Base-by-base conservation (phyloP, 2,113 vertebrate species). In the Spea bombifrons region DNA sequence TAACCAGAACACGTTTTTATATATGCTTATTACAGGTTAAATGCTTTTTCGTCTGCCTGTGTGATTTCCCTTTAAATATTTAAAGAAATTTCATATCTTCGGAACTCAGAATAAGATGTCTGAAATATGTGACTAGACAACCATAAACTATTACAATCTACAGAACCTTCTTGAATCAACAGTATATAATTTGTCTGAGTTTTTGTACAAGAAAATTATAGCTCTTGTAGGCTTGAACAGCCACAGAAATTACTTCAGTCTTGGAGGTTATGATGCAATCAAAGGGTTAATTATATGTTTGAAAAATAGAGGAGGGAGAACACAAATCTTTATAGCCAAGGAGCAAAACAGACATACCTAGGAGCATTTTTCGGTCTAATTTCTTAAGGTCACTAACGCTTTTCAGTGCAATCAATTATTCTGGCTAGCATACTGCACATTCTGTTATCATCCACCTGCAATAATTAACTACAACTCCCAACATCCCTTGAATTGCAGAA, bases 131-230 rank as follows among this genome's bases (percentile, higher is more conserved):
- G 75, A 77, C 66, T 63, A 77, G 75, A 77, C 75, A 71, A 63
- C 66, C 73, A 53, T 50, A 75, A 75, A 77, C 53, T 77, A 71
- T 77, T 70, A 75, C 63, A 75, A 65, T 76, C 66, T 76, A 7
- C 53, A 61, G 45, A 68, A 76, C 75, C 66, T 45, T 45, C 75
- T 76, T 66, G 55, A 46, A 69, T 68, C 75, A 69, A 50, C 55
- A 63, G 63, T 77, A 57, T 77, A 77, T 77, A 71, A 77, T 71
- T 70, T 77, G 66, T 77, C 67, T 70, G 67, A 70, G 66, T 52
- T 77, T 30, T 77, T 71, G 55, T 64, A 70, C 75, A 47, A 46
- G 57, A 67, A 76, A 71, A 77, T 71, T 64, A 77, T 71, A 71
- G 75, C 71, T 77, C 47, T 77, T 66, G 55, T 61, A 49, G 15